Base-by-base conservation (phyloP, 2,113 vertebrate genomes). In the Gorsachius goisagi region DNA sequence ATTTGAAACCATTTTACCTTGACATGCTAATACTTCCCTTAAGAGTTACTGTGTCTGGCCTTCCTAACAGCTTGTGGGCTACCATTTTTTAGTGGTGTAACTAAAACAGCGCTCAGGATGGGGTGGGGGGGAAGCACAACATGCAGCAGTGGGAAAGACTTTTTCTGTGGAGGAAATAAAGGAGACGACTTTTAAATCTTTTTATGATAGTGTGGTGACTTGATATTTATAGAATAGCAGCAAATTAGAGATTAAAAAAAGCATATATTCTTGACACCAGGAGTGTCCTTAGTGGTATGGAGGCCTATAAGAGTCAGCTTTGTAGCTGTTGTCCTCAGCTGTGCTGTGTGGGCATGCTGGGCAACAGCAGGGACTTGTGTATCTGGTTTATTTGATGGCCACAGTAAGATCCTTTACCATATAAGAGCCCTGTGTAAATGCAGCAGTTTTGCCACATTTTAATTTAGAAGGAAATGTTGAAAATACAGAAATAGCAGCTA, bases 101-200 rank as follows among this genome's bases (percentile, higher is more conserved):
- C 10, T 81, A 30, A 44, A 49, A 62, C 19, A 72, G 49, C 33
- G 15, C 17, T 49, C 5, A 4, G 14, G 37, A 15, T 1, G 0
- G 11, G 19, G 10, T 15, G 15, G 41, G 41, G 41, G 41, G 41
- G 41, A 44, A 44, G 4, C 47, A 64, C 13, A 41, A 52, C 15
- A 35, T 0, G 0, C 32, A 68, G 12, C 35, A 44, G 2, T 28
- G 33, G 21, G 5, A 88, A 45, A 64, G 6, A 44, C 24, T 59
- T 69, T 24, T 37, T 44, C 12, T 24, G 5, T 71, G 22, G 35
- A 80, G 44, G 32, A 93, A 59, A 50, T 55, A 89, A 73, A 89
- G 9, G 32, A 13, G 9, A 55, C 69, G 30, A 79, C 30, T 75
- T 73, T 10, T 64, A 23, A 2, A 5, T 62, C 5, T 23, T 20